Conservation (phyloP, 2,888 invertebrate genomes). For the Ceraclea dissimilis region DNA sequence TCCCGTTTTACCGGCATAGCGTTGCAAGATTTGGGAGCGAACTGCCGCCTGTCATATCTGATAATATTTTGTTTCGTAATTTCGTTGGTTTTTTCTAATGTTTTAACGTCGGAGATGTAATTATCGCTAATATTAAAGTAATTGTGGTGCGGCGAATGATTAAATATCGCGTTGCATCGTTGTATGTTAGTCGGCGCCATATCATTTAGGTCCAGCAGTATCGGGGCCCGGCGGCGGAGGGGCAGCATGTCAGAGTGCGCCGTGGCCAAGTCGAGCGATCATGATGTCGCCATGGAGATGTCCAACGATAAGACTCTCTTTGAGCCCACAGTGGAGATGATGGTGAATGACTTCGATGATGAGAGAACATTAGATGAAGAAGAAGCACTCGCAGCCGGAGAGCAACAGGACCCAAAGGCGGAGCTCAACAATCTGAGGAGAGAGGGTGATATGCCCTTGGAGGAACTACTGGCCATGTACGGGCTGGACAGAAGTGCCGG, state of each 20-base stretch:
- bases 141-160: background rate
- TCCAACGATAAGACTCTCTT: constrained; percentile 59
- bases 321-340: constrained; percentile 92
- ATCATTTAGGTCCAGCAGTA: constrained; percentile 9
- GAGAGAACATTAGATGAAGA: constrained; percentile 95
- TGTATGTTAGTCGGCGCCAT: constrained; percentile 8
- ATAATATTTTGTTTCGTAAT: constrained; percentile 14
- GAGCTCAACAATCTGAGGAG: constrained; percentile 84
- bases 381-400: constrained; percentile 86
- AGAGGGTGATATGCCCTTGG: constrained; percentile 95
- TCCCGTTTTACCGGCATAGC: constrained; percentile 16
- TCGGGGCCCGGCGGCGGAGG: constrained; percentile 10
- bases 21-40: constrained; percentile 11
- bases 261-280: constrained; percentile 47
- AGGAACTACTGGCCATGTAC: constrained; percentile 85
- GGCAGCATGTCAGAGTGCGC: constrained; percentile 47
- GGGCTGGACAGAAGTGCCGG: constrained; percentile 51
- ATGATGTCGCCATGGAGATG: constrained; percentile 47
- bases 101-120: background rate
- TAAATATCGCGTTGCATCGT: background rate
- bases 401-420: constrained; percentile 75
- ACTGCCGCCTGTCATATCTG: constrained; percentile 17
- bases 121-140: background rate
- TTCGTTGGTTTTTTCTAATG: background rate
- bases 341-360: constrained; percentile 96